Base-by-base conservation (phyloP, 2,888 invertebrate genomes). In the Myathropa florea region DNA sequence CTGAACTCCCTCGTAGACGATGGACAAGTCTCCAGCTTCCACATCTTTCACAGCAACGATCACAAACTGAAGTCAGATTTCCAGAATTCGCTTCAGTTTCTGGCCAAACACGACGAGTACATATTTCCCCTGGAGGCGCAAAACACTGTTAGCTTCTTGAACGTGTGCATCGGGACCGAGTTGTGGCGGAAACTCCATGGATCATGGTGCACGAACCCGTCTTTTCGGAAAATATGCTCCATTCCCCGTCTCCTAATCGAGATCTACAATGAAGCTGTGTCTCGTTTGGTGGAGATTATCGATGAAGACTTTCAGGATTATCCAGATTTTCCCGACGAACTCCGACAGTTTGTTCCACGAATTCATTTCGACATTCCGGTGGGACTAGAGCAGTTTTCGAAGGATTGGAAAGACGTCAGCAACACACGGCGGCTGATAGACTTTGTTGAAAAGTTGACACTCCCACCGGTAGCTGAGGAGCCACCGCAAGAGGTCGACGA, bases 251-350 rank as follows among this genome's bases (percentile, higher is more conserved):
- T 89, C 60, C 93, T 96, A 6, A 94, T 95, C 14, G 92, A 93
- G 70, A 92, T 96, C 64, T 96, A 96, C 90, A 97, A 97, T 90
- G 94, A 94, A 88, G 95, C 95, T 26, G 93, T 97, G 24, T 93
- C 94, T 64, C 94, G 94, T 89, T 91, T 96, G 64, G 94, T 94
- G 53, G 91, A 94, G 59, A 94, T 95, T 65, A 92, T 95, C 36
- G 93, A 95, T 33, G 94, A 95, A 90, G 93, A 94, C 88, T 92
- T 94, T 53, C 93, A 93, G 9, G 94, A 94, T 87, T 94, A 95
- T 88, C 93, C 95, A 0, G 93, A 94, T 89, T 95, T 96, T 91
- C 95, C 96, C 0, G 91, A 94, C 23, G 95, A 96, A 89, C 94
- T 97, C 79, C 94, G 93, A 78, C 90, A 92, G 53, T 95, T 94